A percentile compares a stretch with the other conserved stretches of the same genome.
phyloP scores from a whole-genome alignment of 2,888 invertebrate genomes.

The Eupelmus urozonus region DNA sequence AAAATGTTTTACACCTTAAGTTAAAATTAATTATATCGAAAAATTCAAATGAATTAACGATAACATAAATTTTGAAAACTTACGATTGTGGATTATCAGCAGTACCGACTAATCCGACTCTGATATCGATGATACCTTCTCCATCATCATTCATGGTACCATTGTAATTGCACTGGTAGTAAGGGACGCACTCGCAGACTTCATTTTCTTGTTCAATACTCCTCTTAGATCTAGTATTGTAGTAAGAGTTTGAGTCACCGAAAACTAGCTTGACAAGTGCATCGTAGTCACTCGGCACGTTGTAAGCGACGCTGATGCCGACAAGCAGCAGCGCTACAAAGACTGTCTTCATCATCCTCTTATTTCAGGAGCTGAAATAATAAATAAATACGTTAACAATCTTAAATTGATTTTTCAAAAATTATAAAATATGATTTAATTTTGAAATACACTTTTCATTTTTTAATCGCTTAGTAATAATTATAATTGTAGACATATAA shows the following conservation, averaged over 20 bases:
- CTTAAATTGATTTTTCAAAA: not conserved
- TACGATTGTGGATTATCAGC: conserved; percentile 13
- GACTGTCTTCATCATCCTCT: conserved; percentile 33
- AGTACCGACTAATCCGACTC: conserved; percentile 38
- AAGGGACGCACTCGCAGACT: conserved; percentile 52
- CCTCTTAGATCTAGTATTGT: conserved; percentile 16
- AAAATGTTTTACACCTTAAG: not conserved
- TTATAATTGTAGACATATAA: not conserved
- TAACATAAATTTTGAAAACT: not conserved
- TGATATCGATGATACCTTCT: conserved; percentile 51
- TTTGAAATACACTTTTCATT: not conserved
- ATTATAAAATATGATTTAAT: not conserved
- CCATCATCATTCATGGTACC: conserved; percentile 47
- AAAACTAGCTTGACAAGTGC: conserved; percentile 10
- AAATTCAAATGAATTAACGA: not conserved
- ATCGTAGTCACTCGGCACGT: not conserved
- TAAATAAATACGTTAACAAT: not conserved
- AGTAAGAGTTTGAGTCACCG: not conserved
- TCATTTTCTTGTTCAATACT: conserved; percentile 25
- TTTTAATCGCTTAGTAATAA: not conserved
- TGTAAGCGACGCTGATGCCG: not conserved
- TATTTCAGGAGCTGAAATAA: conserved; percentile 10
- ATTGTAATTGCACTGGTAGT: conserved; percentile 52
- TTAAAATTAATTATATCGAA: not conserved
- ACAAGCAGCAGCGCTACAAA: conserved; percentile 30